Conservation (phyloP, 2,113 vertebrate genomes). For the Galeopterus variegatus region DNA sequence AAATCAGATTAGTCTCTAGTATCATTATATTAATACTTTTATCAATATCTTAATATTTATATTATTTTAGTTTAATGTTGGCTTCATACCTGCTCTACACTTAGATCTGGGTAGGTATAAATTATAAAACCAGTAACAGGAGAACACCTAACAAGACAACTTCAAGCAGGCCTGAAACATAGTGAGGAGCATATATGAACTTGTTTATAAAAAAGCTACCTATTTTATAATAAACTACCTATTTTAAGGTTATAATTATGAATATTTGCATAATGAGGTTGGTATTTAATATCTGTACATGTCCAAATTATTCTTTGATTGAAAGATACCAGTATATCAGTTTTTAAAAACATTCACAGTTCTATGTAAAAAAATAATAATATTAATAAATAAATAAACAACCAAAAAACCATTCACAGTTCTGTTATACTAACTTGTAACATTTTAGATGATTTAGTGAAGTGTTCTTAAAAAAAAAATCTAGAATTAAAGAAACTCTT, state of each 20-base stretch:
- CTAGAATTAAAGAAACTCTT: slow-evolving; percentile 48
- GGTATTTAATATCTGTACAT: not conserved
- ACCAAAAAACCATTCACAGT: not conserved
- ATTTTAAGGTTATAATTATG: slow-evolving; percentile 11
- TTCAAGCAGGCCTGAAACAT: not conserved
- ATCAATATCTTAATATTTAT: not conserved
- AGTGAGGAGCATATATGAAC: not conserved
- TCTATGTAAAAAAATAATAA: not conserved
- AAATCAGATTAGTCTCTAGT: not conserved
- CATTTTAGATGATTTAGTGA: slow-evolving; percentile 1
- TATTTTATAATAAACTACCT: not conserved
- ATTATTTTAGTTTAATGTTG: not conserved
- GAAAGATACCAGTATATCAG: not conserved
- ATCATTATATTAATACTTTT: not conserved
- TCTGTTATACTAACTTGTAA: not conserved
- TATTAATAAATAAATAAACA: no score
- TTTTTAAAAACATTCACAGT: not conserved
- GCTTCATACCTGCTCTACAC: not conserved
- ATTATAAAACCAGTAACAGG: not conserved
- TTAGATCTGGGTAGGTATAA: not conserved
- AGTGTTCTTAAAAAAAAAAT: not conserved
- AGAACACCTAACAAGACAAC: not conserved
- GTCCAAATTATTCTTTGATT: slow-evolving; percentile 23
- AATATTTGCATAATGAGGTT: not conserved
- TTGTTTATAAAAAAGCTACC: not conserved